Evolutionary conservation across 2,888 invertebrate genomes (phyloP).

Genomic region (Liposcelis brunnea): DNA sequence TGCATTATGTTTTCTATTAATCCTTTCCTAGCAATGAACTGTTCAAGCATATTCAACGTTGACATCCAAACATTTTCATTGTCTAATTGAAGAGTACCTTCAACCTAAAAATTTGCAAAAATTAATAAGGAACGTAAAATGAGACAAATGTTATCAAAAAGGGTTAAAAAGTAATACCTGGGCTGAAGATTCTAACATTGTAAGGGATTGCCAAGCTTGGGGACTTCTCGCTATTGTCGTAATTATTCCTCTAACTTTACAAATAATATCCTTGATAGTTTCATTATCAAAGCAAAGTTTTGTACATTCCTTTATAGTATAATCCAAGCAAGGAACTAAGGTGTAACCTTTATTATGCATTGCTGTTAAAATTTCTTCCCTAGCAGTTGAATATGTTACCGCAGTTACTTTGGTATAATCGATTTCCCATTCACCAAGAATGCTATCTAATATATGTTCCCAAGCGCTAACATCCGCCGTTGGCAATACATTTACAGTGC

Average conservation of each 20-base stretch:
- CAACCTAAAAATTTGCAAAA: too few relatives aligned
- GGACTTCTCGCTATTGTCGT: too few relatives aligned
- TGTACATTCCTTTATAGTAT: constrained; percentile 22
- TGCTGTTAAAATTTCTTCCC: constrained; percentile 23
- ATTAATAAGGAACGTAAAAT: too few relatives aligned
- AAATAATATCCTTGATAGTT: constrained; percentile 4
- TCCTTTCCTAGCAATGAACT: constrained; percentile 18
- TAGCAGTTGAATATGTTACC: constrained; percentile 25
- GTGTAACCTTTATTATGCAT: constrained; percentile 23
- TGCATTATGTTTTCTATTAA: background rate
- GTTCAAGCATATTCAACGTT: constrained; percentile 30
- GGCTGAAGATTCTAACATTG: too few relatives aligned
- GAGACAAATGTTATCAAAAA: too few relatives aligned
- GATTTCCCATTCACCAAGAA: constrained; percentile 28
- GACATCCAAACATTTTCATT: constrained; percentile 29
- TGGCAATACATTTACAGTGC: constrained; percentile 18
- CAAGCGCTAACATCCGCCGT: constrained; percentile 18
- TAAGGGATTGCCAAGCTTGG: too few relatives aligned
- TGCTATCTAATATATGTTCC: constrained; percentile 24
- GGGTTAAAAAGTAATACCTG: too few relatives aligned
- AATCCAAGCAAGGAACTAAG: constrained; percentile 29
- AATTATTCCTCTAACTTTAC: background rate
- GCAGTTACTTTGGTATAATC: constrained; percentile 27
- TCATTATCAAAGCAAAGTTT: background rate
- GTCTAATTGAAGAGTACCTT: constrained; percentile 19